Conservation (phyloP, 2,888 invertebrate species). For the Macrosoma leucophasiata region DNA sequence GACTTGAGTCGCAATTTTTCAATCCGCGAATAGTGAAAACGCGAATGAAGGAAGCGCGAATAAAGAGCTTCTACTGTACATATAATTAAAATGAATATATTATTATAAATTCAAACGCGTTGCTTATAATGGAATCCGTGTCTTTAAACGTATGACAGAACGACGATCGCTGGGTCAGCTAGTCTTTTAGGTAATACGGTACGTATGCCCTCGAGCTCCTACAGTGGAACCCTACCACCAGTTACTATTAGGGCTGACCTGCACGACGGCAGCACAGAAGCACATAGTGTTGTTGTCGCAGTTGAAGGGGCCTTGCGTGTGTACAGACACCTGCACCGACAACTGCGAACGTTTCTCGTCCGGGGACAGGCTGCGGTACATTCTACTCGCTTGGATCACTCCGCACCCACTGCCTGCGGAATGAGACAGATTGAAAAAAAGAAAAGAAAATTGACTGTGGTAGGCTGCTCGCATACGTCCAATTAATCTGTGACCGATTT, state of each 20-base stretch:
- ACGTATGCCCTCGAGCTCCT: no score
- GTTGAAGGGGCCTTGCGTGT: conserved; percentile 57
- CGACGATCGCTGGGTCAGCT: no score
- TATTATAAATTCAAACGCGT: no score
- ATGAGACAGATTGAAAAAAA: neutral
- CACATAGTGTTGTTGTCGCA: conserved; percentile 47
- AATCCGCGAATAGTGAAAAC: no score
- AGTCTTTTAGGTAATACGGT: no score
- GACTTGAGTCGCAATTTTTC: no score
- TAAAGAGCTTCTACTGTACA: no score
- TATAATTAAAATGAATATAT: neutral
- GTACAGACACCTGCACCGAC: conserved; percentile 43
- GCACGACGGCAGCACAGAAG: conserved; percentile 59
- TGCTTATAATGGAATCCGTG: no score
- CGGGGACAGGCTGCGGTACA: conserved; percentile 40
- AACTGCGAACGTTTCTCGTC: conserved; percentile 28
- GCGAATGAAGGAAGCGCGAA: no score
- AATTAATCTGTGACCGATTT: neutral
- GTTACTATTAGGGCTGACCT: conserved; percentile 37
- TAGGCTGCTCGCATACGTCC: neutral
- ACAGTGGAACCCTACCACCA: no score
- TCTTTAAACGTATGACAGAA: no score
- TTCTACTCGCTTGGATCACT: conserved; percentile 54
- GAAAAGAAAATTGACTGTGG: no score
- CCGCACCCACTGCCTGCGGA: conserved; percentile 52